Evolutionary conservation across 2,797 vertebrate genomes (phyloP), one percentile per base, ranked within the genome.

Genomic region (Rhynchotus rufescens): DNA sequence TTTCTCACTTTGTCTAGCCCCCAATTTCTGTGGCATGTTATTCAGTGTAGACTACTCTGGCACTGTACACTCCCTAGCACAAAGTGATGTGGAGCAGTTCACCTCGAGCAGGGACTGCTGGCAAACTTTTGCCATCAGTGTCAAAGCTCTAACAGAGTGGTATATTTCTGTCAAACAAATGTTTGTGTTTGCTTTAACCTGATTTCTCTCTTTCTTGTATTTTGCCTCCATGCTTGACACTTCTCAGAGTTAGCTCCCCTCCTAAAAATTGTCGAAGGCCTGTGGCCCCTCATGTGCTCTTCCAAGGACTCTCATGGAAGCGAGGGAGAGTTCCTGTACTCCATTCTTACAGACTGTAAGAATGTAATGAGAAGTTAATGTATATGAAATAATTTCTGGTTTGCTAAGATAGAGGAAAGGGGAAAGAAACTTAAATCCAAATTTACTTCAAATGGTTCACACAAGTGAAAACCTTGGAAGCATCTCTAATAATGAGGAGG

Each of bases 1-100:
- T 62, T 68, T 64, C 83, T 94, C 87, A 90, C 76, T 88, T 90
- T 92, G 81, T 92, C 77, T 79, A 78, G 61, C 32, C 66, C 92
- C 80, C 84, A 90, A 62, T 59, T 86, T 94, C 61, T 71, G 45
- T 77, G 93, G 76, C 36, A 89, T 77, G 45, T 38, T 74, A 52
- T 73, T 84, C 57, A 87, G 78, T 82, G 74, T 84, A 86, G 59
- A 3, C 22, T 91, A 16, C 77, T 59, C 66, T 93, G 77, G 49
- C 49, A 30, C 62, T 77, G 57, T 52, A 49, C 44, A 21, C 8
- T 34, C 14, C 12, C 14, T 57, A 84, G 52, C 45, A 80, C 59
- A 76, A 67, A 25, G 51, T n/a, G 32, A 77, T n/a, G 26, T 15
- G 75, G 81, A 73, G 74, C 83, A 72, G n/a, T 34, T 16, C 25